Evolutionary conservation across 2,888 invertebrate species (phyloP), one percentile per base, ranked within the genome.

Genomic region (Andrena minutula): DNA sequence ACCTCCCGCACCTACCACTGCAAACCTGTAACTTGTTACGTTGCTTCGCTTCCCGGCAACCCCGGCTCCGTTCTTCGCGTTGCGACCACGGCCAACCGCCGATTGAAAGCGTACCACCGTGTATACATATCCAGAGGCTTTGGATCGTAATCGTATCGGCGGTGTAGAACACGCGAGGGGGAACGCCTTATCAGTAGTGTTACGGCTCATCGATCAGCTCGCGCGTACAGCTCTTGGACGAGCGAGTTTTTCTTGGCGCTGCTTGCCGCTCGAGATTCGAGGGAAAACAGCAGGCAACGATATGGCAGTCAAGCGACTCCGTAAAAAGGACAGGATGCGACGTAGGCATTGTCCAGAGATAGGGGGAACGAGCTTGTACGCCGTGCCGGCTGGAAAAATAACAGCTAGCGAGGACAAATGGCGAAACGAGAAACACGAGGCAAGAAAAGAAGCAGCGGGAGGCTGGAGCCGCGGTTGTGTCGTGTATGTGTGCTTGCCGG

Each of bases 21-120:
- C 74, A 63, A 80, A 77, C 85, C 80, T 60, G 74, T 75, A 75
- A 81, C 79, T 86, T 84, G 86, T 84, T 81, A 84, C 79, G 65
- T 49, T 86, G 69, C 30, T 47, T 35, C 20, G 10, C 56, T 23
- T 26, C 51, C 2, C n/a, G 7, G n/a, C n/a, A n/a, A n/a, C n/a
- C n/a, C n/a, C n/a, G n/a, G n/a, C n/a, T n/a, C n/a, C n/a, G n/a
- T n/a, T n/a, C n/a, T n/a, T n/a, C 35, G 28, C 79, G 16, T 4
- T 61, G n/a, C 61, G 10, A 53, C 28, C 41, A 20, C 26, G 30
- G n/a, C n/a, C 35, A n/a, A 28, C 28, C n/a, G 5, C 7, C 5
- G 1, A 23, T 26, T 16, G 5, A 16, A 16, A 41, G 16, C 41
- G 16, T 41, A 16, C 1, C 41, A 5, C 41, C 41, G 12, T 41